Evolutionary conservation across 2,113 vertebrate species (phyloP), one percentile per base, ranked within the genome.

Genomic region (Erythrocercus mccallii): DNA sequence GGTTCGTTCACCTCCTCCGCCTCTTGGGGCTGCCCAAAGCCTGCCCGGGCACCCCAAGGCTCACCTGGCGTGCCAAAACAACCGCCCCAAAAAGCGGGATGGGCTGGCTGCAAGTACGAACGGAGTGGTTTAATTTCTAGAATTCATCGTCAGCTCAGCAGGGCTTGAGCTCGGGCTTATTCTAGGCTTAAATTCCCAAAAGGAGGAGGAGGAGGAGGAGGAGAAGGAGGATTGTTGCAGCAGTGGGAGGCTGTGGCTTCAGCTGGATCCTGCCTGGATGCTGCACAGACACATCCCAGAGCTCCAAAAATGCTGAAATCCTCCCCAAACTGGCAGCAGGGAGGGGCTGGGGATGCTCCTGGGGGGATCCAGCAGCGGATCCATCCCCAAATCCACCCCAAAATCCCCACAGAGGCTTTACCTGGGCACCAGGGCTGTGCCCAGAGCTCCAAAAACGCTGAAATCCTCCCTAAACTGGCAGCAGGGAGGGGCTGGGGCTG

Each of bases 1-100:
- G 51, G 53, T 79, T 89, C 78, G 4, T 95, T 91, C 94, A 91
- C 84, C 81, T 89, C 78, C n/a, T 2, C 27, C 31, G 30, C 91
- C 85, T 83, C 92, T 51, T 65, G 93, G 89, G 84, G 93, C 74
- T 77, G 90, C 80, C 69, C 42, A 0, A 21, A 44, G 4, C 87
- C 90, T 70, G 21, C 44, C 19, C 62, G 13, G 50, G 8, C 61
- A 45, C 4, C 80, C 68, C 15, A 0, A 10, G 2, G 6, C 31
- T 56, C 81, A 37, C 61, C 91, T 7, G 82, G 19, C 0, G 1
- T 0, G 0, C 16, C 78, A n/a, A 33, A 56, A n/a, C 69, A 45
- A 38, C 45, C 72, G 24, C 74, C 62, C 71, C 31, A 6, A 48
- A 45, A 38, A 48, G 1, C 2, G 33, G 90, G 38, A 27, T 13